Evolutionary conservation across 2,888 invertebrate genomes (phyloP), one percentile per base, ranked within the genome.

Genomic region (Zygaena filipendulae): DNA sequence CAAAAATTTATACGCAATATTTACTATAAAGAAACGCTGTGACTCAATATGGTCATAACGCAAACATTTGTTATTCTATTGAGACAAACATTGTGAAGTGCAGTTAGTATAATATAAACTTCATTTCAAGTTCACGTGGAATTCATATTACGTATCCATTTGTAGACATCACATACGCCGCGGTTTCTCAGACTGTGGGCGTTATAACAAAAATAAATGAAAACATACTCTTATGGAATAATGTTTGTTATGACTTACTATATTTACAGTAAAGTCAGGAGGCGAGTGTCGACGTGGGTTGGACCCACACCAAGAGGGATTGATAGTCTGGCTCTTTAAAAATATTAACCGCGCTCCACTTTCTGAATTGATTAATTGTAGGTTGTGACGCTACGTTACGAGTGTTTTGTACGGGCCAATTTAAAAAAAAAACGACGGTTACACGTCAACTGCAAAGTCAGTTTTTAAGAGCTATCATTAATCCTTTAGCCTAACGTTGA

Each of bases 291-390:
- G 64, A 64, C 63, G 53, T 51, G 50, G 40, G 51, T 57, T 53
- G 55, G 75, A 74, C 75, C 75, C 77, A 77, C 79, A 72, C 77
- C 67, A 69, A 67, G 72, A 56, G 57, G 59, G 63, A 70, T 71
- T 71, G 67, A 72, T 70, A 43, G 62, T 45, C 55, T 40, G 47
- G 45, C 50, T 51, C 60, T 59, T 52, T 52, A 63, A 61, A 71
- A 70, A 69, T 71, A 69, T 64, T 57, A 63, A 56, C 47, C 39
- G 36, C 49, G 67, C 49, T 70, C 69, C 47, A 69, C 48, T 63
- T 72, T 64, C 54, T 43, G 52, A 68, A 74, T 74, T 77, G 75
- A 79, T 77, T 75, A 77, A 79, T 79, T 71, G 64, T 64, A 43
- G 52, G 62, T 59, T 57, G 48, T 46, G 55, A 52, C 47, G 55